Evolutionary conservation across 92 coral and sea anemone species (phyloP).

Genomic region (Phymanthus crucifer): DNA sequence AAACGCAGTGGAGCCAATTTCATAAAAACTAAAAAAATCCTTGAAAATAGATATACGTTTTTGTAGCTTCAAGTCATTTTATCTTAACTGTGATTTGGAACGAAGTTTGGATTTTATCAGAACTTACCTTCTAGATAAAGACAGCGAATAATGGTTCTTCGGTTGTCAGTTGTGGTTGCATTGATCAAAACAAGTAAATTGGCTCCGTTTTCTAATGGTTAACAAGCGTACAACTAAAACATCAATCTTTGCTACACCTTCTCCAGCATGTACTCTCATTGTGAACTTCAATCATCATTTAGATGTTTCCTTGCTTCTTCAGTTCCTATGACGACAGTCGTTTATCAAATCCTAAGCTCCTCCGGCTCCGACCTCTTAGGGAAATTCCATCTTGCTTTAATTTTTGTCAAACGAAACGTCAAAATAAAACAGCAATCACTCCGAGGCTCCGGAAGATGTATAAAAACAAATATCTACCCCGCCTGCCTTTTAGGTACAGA

Average conservation of each 20-base stretch:
- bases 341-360: constrained; percentile 12
- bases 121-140: background rate
- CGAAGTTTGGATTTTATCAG: background rate
- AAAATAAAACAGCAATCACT: constrained; percentile 4
- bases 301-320: constrained; percentile 4
- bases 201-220: background rate
- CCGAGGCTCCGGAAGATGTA: background rate
- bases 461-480: background rate
- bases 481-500: background rate
- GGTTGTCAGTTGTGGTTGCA: too few relatives aligned
- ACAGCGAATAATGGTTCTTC: too few relatives aligned
- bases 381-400: background rate
- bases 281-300: background rate
- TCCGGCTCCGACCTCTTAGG: background rate
- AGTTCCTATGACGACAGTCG: background rate
- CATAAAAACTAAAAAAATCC: too few relatives aligned
- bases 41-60: background rate
- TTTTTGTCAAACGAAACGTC: background rate
- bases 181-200: background rate
- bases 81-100: background rate
- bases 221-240: background rate
- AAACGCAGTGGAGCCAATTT: too few relatives aligned
- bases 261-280: background rate
- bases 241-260: background rate
- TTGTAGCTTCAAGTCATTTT: background rate